These are phyloP conservation scores for Eupithecia vulgata DNA, from an alignment of 2,888 invertebrate species.

Conservation along the genomic window DNA sequence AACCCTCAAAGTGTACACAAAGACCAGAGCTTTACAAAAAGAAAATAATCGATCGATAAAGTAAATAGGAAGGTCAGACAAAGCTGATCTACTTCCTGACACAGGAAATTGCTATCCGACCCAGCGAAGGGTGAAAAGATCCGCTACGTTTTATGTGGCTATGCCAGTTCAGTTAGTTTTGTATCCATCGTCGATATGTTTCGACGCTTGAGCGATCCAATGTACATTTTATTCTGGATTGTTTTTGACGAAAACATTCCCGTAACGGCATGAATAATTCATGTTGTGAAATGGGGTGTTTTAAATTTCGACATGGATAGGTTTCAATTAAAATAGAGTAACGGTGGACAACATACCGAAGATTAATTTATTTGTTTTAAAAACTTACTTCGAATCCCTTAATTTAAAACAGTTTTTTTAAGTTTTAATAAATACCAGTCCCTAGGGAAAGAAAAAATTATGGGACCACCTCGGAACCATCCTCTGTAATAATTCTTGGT, in stretches of 20 bases:
- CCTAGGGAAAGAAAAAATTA: too few relatives aligned
- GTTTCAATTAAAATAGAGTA: background rate
- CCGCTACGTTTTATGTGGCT: background rate
- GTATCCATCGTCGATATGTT: background rate
- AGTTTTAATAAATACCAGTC: too few relatives aligned
- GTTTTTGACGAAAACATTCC: background rate
- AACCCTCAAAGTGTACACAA: too few relatives aligned
- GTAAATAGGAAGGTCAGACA: background rate
- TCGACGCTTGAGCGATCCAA: background rate
- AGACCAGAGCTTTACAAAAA: background rate
- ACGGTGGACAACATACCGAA: background rate
- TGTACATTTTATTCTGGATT: background rate
- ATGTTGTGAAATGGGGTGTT: background rate
- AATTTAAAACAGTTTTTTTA: too few relatives aligned
- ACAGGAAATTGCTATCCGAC: constrained; percentile 10
- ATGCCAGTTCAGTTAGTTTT: constrained; percentile 9
- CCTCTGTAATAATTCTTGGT: too few relatives aligned
- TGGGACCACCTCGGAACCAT: too few relatives aligned
- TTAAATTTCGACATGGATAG: background rate
- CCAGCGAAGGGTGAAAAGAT: constrained; percentile 9
- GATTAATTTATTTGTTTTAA: too few relatives aligned
- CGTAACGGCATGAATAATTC: background rate
- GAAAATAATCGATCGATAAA: background rate
- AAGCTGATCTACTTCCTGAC: constrained; percentile 2
- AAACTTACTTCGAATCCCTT: too few relatives aligned